These are phyloP conservation scores for Hirudinaria manillensis DNA, from an alignment of 2,888 invertebrate species.

Conservation along the genomic window DNA sequence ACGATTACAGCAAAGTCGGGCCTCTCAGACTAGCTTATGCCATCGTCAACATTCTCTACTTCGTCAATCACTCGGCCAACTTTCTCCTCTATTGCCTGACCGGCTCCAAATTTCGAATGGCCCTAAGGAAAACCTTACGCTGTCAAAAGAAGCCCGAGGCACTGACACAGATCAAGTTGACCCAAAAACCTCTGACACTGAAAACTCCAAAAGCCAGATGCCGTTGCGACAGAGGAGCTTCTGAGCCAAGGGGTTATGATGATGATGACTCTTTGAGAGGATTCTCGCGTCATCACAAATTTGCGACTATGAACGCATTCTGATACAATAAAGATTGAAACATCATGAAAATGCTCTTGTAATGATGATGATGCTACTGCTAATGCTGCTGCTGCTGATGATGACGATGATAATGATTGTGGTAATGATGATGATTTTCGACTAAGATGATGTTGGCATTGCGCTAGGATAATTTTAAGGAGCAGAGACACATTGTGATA, in stretches of 20 bases:
- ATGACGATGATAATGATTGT: not conserved
- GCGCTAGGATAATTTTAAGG: not conserved
- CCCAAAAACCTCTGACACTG: not conserved
- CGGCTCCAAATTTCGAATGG: slow-evolving; percentile 26
- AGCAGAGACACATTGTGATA: not conserved
- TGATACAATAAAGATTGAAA: not conserved
- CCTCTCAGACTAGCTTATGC: slow-evolving; percentile 15
- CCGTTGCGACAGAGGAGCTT: not conserved
- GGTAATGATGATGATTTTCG: not conserved
- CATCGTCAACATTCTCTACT: slow-evolving; percentile 27
- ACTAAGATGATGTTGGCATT: not conserved
- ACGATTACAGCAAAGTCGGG: slow-evolving; percentile 3
- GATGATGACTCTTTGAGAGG: not conserved
- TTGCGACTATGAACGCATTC: slow-evolving; percentile 11
- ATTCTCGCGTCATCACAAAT: not conserved
- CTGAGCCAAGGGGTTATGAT: not conserved
- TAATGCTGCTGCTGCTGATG: not conserved
- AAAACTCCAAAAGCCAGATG: not conserved
- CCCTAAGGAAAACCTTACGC: not conserved
- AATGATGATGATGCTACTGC: not conserved
- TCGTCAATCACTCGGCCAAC: slow-evolving; percentile 25
- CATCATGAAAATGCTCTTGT: not conserved
- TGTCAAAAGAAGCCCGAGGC: not conserved
- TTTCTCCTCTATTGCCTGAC: slow-evolving; percentile 25
- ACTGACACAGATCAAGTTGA: not conserved